Evolutionary conservation across 53 echinoderm and acorn worm species (phyloP).

Genomic region (Henricia sp.): DNA sequence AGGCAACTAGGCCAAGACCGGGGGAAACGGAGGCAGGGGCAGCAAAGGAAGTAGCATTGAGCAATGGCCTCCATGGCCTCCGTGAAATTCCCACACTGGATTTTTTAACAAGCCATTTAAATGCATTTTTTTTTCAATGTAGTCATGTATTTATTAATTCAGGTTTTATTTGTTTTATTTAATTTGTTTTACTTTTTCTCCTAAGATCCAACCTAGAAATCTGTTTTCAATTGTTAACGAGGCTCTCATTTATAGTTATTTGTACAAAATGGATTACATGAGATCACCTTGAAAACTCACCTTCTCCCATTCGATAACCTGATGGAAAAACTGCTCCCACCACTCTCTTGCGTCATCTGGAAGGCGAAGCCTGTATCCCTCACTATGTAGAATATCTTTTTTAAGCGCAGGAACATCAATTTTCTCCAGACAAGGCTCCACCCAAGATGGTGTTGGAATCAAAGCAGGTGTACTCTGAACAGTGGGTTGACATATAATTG

Average conservation of each 20-base stretch:
- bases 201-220: too few relatives aligned
- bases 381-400: not conserved
- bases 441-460: constrained; percentile 4
- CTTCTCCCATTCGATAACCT: not conserved
- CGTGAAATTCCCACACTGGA: too few relatives aligned
- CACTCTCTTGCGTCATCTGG: not conserved
- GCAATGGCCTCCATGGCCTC: too few relatives aligned
- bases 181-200: too few relatives aligned
- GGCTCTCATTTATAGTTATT: not conserved
- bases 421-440: constrained; percentile 18
- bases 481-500: not conserved
- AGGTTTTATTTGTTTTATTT: too few relatives aligned
- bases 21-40: too few relatives aligned
- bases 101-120: too few relatives aligned
- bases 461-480: constrained; percentile 4
- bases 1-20: too few relatives aligned
- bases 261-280: not conserved
- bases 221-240: not conserved
- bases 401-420: not conserved
- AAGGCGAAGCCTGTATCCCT: not conserved
- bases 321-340: constrained; percentile 2
- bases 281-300: not conserved
- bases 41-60: too few relatives aligned
- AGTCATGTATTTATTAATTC: too few relatives aligned
- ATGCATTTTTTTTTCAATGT: too few relatives aligned